A percentile compares a stretch with the other conserved stretches of the same genome.
Conservation (phyloP, 2,113 vertebrate species). For the Anoplopoma fimbria region DNA sequence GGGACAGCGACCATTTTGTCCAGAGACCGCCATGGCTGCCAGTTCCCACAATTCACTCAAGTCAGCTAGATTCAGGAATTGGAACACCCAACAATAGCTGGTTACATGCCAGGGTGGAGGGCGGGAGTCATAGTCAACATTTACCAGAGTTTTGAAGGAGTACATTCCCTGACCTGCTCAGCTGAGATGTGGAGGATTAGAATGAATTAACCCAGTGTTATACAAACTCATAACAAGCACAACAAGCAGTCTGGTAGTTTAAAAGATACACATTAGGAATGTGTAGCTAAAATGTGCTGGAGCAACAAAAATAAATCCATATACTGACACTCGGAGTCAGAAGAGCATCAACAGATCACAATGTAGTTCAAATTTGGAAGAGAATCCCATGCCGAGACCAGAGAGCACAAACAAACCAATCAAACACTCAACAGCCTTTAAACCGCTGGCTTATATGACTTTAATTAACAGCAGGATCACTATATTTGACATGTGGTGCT, state of each 20-base stretch:
- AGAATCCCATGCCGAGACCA: background rate
- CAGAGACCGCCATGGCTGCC: background rate
- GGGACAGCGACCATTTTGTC: background rate
- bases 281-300: background rate
- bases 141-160: background rate
- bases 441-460: background rate
- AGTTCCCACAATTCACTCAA: constrained; percentile 32
- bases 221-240: background rate
- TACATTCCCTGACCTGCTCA: constrained; percentile 9
- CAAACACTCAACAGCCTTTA: background rate
- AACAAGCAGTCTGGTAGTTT: background rate
- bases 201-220: constrained; percentile 13
- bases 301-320: background rate
- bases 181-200: constrained; percentile 3
- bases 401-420: background rate
- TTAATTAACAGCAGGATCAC: background rate
- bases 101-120: background rate
- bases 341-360: background rate
- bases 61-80: constrained; percentile 1
- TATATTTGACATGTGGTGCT: background rate
- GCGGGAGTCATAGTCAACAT: background rate
- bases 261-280: constrained; percentile 10
- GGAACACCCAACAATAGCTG: constrained; percentile 29
- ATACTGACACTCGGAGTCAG: background rate
- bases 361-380: background rate